Conservation (phyloP, 37 sponge, comb jelly and placozoan species). For the Cladorhizidae sp. region DNA sequence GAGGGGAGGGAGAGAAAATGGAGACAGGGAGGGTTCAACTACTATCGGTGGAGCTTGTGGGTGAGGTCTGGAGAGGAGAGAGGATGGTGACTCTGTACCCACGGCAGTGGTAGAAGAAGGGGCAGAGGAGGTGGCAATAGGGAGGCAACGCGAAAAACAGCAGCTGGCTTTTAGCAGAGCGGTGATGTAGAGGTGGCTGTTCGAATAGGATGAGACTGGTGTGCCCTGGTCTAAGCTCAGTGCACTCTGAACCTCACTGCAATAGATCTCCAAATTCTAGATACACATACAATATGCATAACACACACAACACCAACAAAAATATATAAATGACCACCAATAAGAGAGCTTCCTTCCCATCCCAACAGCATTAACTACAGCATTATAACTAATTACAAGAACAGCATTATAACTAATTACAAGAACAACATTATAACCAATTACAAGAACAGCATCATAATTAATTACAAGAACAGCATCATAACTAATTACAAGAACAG, state of each 20-base stretch:
- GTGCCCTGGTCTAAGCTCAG: conserved; percentile 25
- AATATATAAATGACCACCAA: too few species aligned
- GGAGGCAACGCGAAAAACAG: not conserved
- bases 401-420: too few species aligned
- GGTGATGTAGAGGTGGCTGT: conserved; percentile 34
- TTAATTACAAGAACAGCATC: too few species aligned
- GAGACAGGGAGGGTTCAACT: not conserved
- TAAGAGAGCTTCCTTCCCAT: too few species aligned
- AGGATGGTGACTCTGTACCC: not conserved
- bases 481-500: too few species aligned
- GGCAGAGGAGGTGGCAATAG: not conserved
- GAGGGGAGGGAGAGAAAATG: not conserved
- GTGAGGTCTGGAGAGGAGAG: not conserved
- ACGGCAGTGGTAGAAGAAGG: not conserved
- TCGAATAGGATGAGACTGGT: conserved; percentile 19
- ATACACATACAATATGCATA: not conserved
- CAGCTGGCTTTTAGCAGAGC: conserved; percentile 52
- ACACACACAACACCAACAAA: too few species aligned
- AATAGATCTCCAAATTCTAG: conserved; percentile 49
- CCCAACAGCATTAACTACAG: too few species aligned
- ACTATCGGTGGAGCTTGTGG: not conserved
- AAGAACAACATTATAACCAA: too few species aligned
- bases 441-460: too few species aligned
- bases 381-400: too few species aligned
- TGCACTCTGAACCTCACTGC: conserved; percentile 38